Evolutionary conservation across 2,113 vertebrate species (phyloP), one percentile per base, ranked within the genome.

Genomic region (Notothenia coriiceps): DNA sequence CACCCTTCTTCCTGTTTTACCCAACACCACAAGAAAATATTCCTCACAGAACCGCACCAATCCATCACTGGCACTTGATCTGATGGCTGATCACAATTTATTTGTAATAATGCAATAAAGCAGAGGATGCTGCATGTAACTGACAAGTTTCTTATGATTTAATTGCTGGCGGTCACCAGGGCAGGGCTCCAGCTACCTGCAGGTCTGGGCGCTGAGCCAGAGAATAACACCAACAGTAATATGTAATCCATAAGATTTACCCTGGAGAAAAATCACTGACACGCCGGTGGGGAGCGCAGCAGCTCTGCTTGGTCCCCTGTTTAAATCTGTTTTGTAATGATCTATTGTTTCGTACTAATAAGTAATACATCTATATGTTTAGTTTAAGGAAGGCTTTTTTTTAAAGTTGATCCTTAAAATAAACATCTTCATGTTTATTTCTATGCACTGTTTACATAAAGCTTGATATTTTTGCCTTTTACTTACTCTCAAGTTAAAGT

Each of bases 51-150:
- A 80, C 61, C 61, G 56, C 69, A 80, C 69, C 77, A 88, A 94
- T 94, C 89, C 88, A 94, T 95, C 94, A 95, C 73, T 57, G 75
- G 78, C 83, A 91, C 88, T 91, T 91, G 74, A 87, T 84, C 83
- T 86, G 88, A 91, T 76, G 71, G 86, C 70, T 70, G 86, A 89
- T 78, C 56, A 51, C 18, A 12, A 83, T 91, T 89, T 90, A 87
- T 84, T 80, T 68, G 71, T 89, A 89, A 86, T 83, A 86, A 91
- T 82, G 68, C 75, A 85, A 88, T 88, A 82, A 91, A 88, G 79
- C 64, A 44, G 61, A 82, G 60, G 85, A 84, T 75, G 74, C 72
- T 62, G 68, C 64, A 62, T 78, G 77, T 82, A 79, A 77, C 67
- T 82, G 86, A 90, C 88, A 84, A 20, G 40, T 84, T 85, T 90